Base-by-base conservation (phyloP, 2,888 invertebrate genomes). In the Caenorhabditis sp. region DNA sequence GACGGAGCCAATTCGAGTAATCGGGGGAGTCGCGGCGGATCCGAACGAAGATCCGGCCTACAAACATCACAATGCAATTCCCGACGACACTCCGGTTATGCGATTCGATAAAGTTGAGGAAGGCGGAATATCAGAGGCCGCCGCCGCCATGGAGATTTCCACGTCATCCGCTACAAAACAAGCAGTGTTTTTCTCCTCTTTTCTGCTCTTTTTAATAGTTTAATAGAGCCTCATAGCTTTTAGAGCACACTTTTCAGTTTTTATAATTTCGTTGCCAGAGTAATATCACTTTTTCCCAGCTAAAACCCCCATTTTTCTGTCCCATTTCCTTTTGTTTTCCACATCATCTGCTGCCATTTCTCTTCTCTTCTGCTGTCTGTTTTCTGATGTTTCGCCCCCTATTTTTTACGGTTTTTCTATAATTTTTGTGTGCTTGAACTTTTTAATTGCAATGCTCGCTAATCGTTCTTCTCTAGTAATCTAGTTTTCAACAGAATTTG, bases 71-170 rank as follows among this genome's bases (percentile, higher is more conserved):
- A 70, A 70, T 20, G n/a, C 52, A 2, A 37, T 61, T 3, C 30
- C 35, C 13, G 41, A 56, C 27, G 45, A 59, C 20, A 13, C 45
- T 2, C 70, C 70, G n/a, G 59, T 53, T 1, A 70, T 70, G 70
- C 17, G 59, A 43, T 70, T 70, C 35, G 70, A 70, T 15, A 59
- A 59, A 37, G 59, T 70, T 8, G 68, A 70, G 13, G 68, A 70
- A 15, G 30, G 26, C 2, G 68, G 26, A n/a, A 27, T 70, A n/a
- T 13, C 6, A 13, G 59, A 26, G 26, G 59, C 26, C 30, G 52
- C 68, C 8, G 45, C 59, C 9, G 68, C 50, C 7, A 26, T 52
- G 45, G 52, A 59, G 32, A 50, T 50, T 0, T 27, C 66, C 6
- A 20, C 48, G 24, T 32, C 32, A 17, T 39, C 50, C 7, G 7